Evolutionary conservation across 1,140 invertebrate genomes (phyloP).

Genomic region (Contarinia nasturtii): DNA sequence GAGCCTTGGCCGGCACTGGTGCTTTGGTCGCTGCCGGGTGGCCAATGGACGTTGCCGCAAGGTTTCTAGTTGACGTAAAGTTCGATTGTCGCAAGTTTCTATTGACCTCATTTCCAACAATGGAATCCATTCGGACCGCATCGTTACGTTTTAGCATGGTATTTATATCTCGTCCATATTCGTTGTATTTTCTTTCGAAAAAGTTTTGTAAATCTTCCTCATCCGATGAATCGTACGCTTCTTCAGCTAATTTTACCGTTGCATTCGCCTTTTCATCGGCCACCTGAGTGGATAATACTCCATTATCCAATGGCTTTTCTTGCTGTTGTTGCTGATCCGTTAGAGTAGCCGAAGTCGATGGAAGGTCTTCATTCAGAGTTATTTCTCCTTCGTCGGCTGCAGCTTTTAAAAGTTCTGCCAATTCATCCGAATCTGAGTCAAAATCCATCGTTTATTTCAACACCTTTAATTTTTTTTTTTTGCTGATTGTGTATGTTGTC

Average conservation of each 20-base stretch:
- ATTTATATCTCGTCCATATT: constrained; percentile 46
- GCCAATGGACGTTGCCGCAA: too few relatives aligned
- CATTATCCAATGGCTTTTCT: not conserved
- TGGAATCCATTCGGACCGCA: constrained; percentile 22
- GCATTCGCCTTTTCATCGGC: not conserved
- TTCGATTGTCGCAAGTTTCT: constrained; percentile 20
- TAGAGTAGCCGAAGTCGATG: not conserved
- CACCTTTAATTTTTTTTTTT: too few relatives aligned
- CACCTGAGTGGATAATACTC: not conserved
- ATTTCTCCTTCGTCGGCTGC: not conserved
- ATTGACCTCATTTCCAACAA: constrained; percentile 24
- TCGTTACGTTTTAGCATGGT: constrained; percentile 32
- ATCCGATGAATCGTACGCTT: constrained; percentile 45
- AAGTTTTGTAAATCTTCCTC: constrained; percentile 59
- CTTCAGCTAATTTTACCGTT: too few relatives aligned
- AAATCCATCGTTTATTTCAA: not conserved
- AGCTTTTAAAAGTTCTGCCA: not conserved
- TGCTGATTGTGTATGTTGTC: too few relatives aligned
- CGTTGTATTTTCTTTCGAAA: constrained; percentile 44
- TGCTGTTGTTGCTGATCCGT: not conserved
- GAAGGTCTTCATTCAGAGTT: not conserved
- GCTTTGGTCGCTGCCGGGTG: too few relatives aligned
- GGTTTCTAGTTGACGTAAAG: too few relatives aligned
- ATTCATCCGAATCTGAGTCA: too few relatives aligned
- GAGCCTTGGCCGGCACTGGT: not conserved